phyloP scores from a whole-genome alignment of 2,888 invertebrate species.

The Perdita meconis region DNA sequence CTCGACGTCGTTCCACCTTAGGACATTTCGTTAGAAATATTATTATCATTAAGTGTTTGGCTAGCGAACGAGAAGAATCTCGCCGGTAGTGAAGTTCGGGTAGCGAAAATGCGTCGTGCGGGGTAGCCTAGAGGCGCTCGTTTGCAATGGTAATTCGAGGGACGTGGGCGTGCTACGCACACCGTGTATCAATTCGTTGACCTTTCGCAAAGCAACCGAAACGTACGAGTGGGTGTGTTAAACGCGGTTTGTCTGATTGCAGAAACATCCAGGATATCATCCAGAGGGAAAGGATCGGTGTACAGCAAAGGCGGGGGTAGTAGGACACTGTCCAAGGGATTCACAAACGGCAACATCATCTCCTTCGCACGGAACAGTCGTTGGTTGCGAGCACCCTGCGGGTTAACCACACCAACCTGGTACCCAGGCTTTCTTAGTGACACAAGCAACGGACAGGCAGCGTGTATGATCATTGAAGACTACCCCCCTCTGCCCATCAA shows the following conservation, averaged over 20 bases:
- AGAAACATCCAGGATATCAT: constrained; percentile 95
- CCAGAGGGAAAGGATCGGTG: constrained; percentile 90
- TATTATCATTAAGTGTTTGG: too few species aligned
- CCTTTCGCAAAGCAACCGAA: too few species aligned
- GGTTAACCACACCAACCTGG: constrained; percentile 77
- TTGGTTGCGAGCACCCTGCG: constrained; percentile 75
- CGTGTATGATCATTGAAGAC: constrained; percentile 84
- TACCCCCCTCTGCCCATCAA: constrained; percentile 83
- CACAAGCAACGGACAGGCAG: constrained; percentile 83
- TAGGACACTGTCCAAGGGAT: constrained; percentile 80
- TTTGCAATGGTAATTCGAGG: too few species aligned
- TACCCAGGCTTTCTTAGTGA: constrained; percentile 79
- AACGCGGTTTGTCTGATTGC: constrained; percentile 79
- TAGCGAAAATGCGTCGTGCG: too few species aligned
- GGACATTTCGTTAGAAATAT: background rate
- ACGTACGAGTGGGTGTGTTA: background rate
- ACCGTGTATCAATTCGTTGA: too few species aligned
- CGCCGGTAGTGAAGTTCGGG: too few species aligned
- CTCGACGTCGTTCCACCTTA: background rate
- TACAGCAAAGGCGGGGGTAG: constrained; percentile 83
- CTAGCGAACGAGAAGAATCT: too few species aligned
- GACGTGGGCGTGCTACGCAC: too few species aligned
- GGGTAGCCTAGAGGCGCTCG: too few species aligned
- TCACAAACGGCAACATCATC: constrained; percentile 80
- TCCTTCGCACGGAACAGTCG: constrained; percentile 76